Evolutionary conservation across 2,113 vertebrate species (phyloP).

Genomic region (Periophthalmodon schlosseri): DNA sequence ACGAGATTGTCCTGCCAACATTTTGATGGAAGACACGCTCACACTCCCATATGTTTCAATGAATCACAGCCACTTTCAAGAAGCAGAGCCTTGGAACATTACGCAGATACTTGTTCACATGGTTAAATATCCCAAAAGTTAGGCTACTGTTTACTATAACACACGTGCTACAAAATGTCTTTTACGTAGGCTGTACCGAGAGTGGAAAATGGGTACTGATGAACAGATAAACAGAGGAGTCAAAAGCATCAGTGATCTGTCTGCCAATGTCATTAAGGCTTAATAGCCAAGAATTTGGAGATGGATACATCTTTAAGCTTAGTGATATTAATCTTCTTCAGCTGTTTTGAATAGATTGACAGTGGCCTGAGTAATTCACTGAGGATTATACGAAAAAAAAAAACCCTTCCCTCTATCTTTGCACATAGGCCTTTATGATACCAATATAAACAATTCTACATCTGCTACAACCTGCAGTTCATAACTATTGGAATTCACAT

Average conservation of each 20-base stretch:
- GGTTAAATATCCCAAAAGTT: neutral
- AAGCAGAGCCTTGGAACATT: neutral
- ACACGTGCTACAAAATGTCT: neutral
- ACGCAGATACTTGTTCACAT: neutral
- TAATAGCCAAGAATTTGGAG: too few species aligned
- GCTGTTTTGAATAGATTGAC: too few species aligned
- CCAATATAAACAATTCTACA: too few species aligned
- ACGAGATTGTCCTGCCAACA: constrained; percentile 23
- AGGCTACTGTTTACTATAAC: neutral
- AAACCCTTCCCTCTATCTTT: too few species aligned
- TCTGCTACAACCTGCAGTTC: too few species aligned
- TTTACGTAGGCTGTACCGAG: neutral
- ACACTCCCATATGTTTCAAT: constrained; percentile 7
- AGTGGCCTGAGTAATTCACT: neutral
- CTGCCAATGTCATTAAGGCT: too few species aligned
- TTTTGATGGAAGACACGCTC: constrained; percentile 11
- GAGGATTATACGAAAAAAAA: neutral
- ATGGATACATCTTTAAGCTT: too few species aligned
- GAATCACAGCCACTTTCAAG: constrained; percentile 1
- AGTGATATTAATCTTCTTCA: too few species aligned
- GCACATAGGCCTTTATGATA: neutral
- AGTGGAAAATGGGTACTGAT: neutral
- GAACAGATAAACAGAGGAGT: neutral
- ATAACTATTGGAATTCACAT: too few species aligned
- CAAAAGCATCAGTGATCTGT: neutral